Conservation (phyloP, 2,888 invertebrate species). For the Cataglyphis rosenhaueri region DNA sequence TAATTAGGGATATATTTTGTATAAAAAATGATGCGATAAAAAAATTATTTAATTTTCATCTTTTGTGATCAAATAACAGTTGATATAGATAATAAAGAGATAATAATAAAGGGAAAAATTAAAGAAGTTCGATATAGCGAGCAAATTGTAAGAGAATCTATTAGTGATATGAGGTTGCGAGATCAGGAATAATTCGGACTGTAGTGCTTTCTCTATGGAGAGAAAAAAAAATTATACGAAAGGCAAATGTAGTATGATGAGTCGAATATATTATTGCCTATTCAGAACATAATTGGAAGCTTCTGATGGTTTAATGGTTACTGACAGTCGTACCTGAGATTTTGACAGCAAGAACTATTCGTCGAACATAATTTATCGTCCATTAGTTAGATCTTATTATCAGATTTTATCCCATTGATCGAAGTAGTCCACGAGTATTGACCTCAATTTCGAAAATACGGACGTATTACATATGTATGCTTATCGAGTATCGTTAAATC, state of each 20-base stretch:
- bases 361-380: slow-evolving; percentile 56
- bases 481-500: slow-evolving; percentile 57
- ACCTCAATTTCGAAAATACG: slow-evolving; percentile 73
- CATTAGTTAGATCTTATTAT: slow-evolving; percentile 55
- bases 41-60: slow-evolving; percentile 1
- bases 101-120: slow-evolving; percentile 1
- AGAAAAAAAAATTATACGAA: slow-evolving; percentile 1
- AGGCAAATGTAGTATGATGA: neutral
- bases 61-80: neutral
- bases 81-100: slow-evolving; percentile 11
- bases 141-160: neutral
- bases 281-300: slow-evolving; percentile 33
- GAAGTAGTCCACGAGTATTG: slow-evolving; percentile 75
- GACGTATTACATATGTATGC: slow-evolving; percentile 55
- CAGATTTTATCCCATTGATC: slow-evolving; percentile 67
- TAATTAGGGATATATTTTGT: neutral
- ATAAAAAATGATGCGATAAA: neutral
- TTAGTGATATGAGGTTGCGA: slow-evolving; percentile 15
- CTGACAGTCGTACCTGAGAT: slow-evolving; percentile 14
- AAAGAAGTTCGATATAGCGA: slow-evolving; percentile 1
- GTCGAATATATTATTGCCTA: slow-evolving; percentile 16
- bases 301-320: slow-evolving; percentile 27
- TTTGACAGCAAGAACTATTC: slow-evolving; percentile 27
- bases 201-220: neutral
- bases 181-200: neutral